Evolutionary conservation across 2,113 vertebrate species (phyloP).

Genomic region (Scomber japonicus): DNA sequence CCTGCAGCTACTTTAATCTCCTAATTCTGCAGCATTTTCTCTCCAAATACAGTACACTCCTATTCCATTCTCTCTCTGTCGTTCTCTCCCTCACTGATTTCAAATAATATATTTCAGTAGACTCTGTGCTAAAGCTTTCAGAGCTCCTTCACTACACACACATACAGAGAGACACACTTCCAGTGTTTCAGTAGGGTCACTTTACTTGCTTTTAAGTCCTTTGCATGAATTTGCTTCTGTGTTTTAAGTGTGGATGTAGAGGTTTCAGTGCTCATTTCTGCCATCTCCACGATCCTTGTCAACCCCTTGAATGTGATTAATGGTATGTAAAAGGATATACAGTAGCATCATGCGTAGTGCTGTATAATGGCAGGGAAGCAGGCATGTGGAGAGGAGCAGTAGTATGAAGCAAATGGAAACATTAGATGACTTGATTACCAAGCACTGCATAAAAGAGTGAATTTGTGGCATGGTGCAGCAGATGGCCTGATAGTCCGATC

Average conservation of each 20-base stretch:
- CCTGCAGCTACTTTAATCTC: conserved; percentile 84
- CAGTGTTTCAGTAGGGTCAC: conserved; percentile 44
- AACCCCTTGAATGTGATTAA: conserved; percentile 45
- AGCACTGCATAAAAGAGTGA: conserved; percentile 54
- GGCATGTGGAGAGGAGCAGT: conserved; percentile 45
- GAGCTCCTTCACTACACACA: neutral
- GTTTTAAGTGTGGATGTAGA: conserved; percentile 19
- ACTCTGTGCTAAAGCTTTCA: conserved; percentile 30
- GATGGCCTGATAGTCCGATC: conserved; percentile 64
- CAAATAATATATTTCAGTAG: conserved; percentile 44
- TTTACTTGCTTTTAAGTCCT: conserved; percentile 59
- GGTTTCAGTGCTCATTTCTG: conserved; percentile 12
- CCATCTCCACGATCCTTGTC: conserved; percentile 18
- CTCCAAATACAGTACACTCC: conserved; percentile 51
- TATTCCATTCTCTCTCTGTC: conserved; percentile 37
- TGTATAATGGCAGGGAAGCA: conserved; percentile 24
- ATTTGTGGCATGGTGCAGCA: conserved; percentile 56
- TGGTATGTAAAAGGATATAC: conserved; percentile 61
- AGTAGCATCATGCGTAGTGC: conserved; percentile 34
- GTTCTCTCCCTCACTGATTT: conserved; percentile 42
- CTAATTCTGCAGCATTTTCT: conserved; percentile 75
- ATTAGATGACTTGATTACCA: conserved; percentile 65
- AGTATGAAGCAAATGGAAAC: conserved; percentile 51
- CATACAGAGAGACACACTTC: conserved; percentile 10
- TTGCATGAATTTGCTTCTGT: conserved; percentile 14